Evolutionary conservation across 2,113 vertebrate genomes (phyloP).

Genomic region (Vimba vimba): DNA sequence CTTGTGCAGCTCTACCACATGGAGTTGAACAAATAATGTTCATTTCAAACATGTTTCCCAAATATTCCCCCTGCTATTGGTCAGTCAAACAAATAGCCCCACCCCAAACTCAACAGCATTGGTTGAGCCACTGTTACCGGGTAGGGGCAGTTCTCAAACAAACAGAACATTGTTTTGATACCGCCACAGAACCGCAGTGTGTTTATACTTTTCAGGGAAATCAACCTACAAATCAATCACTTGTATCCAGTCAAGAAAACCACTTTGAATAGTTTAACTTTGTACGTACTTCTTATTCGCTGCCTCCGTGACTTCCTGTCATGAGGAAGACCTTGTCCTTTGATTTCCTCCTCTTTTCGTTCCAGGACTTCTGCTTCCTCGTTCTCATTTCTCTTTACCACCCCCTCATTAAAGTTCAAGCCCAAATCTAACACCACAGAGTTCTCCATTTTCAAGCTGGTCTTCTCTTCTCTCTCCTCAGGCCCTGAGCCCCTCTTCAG

Average conservation of each 20-base stretch:
- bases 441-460: neutral
- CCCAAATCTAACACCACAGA: neutral
- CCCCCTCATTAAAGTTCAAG: neutral
- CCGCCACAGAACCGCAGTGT: neutral
- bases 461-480: conserved; percentile 12
- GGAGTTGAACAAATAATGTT: neutral
- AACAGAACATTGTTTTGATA: neutral
- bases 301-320: conserved; percentile 27
- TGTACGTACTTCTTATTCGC: conserved; percentile 7
- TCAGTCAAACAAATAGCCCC: neutral
- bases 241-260: neutral
- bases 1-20: neutral
- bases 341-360: conserved; percentile 18
- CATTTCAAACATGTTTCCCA: neutral
- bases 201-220: neutral
- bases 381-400: neutral
- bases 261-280: neutral
- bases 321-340: conserved; percentile 16
- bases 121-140: neutral
- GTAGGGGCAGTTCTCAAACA: neutral
- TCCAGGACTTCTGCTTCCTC: conserved; percentile 32
- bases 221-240: neutral
- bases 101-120: neutral
- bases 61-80: neutral
- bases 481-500: neutral